Conservation (phyloP, 2,888 invertebrate genomes). For the Lepidonotus clava region DNA sequence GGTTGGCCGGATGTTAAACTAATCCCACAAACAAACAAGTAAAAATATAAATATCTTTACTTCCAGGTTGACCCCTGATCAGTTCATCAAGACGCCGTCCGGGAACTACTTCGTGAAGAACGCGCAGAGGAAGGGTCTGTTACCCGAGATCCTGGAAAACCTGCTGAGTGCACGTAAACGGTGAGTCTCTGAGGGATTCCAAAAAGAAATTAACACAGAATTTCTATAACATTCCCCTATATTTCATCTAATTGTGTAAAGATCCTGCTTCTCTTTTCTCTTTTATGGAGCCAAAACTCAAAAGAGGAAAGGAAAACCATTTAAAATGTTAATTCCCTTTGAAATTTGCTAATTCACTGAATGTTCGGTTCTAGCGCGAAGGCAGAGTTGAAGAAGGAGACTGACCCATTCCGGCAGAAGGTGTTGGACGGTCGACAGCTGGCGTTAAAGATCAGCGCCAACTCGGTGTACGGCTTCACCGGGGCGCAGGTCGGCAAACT, state of each 20-base stretch:
- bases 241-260: no score
- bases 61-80: conserved; percentile 82
- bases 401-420: conserved; percentile 94
- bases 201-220: no score
- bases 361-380: conserved; percentile 89
- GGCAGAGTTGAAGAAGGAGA: conserved; percentile 95
- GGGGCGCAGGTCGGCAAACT: conserved; percentile 98
- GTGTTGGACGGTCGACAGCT: conserved; percentile 97
- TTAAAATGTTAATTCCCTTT: neutral
- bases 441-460: conserved; percentile 98
- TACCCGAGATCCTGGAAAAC: conserved; percentile 97
- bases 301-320: no score
- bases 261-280: no score
- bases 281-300: no score
- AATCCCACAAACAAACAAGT: no score
- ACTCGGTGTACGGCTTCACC: conserved; percentile 99
- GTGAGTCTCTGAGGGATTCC: no score
- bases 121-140: conserved; percentile 91
- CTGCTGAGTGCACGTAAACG: conserved; percentile 93
- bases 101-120: conserved; percentile 95
- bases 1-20: no score
- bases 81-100: conserved; percentile 93
- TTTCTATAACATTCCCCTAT: no score
- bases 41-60: no score
- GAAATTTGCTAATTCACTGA: neutral